Evolutionary conservation across 2,797 vertebrate species (phyloP), one percentile per base, ranked within the genome.

Genomic region (Acrossocheilus wenchowensis): DNA sequence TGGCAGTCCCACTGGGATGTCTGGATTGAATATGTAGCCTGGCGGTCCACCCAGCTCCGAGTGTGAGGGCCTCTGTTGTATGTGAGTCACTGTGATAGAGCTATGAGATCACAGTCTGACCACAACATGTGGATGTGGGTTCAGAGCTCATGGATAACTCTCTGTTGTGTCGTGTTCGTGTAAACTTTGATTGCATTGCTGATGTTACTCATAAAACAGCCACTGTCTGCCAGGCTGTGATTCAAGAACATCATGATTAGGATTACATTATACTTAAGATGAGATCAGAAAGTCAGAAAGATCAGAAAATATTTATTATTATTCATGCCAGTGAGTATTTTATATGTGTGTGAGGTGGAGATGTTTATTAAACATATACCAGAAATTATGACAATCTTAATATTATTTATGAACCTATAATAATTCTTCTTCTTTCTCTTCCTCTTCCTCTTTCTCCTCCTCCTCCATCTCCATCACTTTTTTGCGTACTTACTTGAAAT

Each of bases 101-200:
- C 66, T 26, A 83, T 91, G 89, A 90, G 85, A 81, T 91, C 90
- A 90, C 72, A 39, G 86, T 87, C 78, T 88, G 79, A 82, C 82
- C 71, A 45, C 79, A 57, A 50, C 73, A 69, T 74, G 41, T 81
- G 74, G 45, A 86, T 10, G 19, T 48, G 30, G 52, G 79, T 79
- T 87, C 34, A 60, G 73, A 78, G 78, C 84, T 78, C 26, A 34
- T 48, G 69, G 41, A 83, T 43, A 21, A 6, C n/a, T 0, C 39
- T 9, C 23, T 23, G 19, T 12, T 54, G 34, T 48, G 87, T 48
- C n/a, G 36, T 74, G 36, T 73, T 73, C 4, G 4, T 36, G 36
- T 85, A 15, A 62, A 79, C 26, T 72, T 43, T 45, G 30, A 87
- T 34, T 45, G 57, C 71, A 75, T 36, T 41, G 48, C 15, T 52